phyloP scores from a whole-genome alignment of 1,140 invertebrate species.

The Eumaeus atala region DNA sequence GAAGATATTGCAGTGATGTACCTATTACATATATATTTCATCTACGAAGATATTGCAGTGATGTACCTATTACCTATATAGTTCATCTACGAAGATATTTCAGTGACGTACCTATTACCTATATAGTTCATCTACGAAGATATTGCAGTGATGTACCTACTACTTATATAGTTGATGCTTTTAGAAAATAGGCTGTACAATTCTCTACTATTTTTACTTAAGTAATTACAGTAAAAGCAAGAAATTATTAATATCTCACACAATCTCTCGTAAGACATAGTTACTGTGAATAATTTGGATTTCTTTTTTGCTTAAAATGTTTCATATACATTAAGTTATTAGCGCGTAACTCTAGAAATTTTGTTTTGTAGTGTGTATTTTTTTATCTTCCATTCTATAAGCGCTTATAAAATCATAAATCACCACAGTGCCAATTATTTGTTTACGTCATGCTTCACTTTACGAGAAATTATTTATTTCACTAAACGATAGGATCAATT shows the following conservation, averaged over 20 bases:
- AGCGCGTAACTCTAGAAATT: conserved; percentile 11
- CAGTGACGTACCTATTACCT: too few species aligned
- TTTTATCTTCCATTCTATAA: neutral
- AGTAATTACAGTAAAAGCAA: conserved; percentile 1
- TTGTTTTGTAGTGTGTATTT: conserved; percentile 5
- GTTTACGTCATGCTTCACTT: too few species aligned
- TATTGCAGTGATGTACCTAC: too few species aligned
- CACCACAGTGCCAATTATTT: too few species aligned
- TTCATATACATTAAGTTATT: conserved; percentile 8
- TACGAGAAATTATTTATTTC: too few species aligned
- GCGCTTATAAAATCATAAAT: too few species aligned
- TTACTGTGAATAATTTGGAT: conserved; percentile 2
- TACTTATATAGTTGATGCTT: conserved; percentile 4
- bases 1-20: too few species aligned
- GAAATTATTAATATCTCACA: conserved; percentile 1
- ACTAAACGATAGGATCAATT: too few species aligned
- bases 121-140: neutral
- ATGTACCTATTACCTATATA: too few species aligned
- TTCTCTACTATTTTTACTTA: neutral
- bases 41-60: neutral
- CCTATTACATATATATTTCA: neutral
- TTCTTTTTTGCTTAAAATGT: conserved; percentile 6
- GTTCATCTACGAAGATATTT: neutral
- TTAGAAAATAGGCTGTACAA: neutral
- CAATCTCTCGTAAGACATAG: conserved; percentile 5